Evolutionary conservation across 2,888 invertebrate genomes (phyloP).

Genomic region (Hermaeophaga mercurialis): DNA sequence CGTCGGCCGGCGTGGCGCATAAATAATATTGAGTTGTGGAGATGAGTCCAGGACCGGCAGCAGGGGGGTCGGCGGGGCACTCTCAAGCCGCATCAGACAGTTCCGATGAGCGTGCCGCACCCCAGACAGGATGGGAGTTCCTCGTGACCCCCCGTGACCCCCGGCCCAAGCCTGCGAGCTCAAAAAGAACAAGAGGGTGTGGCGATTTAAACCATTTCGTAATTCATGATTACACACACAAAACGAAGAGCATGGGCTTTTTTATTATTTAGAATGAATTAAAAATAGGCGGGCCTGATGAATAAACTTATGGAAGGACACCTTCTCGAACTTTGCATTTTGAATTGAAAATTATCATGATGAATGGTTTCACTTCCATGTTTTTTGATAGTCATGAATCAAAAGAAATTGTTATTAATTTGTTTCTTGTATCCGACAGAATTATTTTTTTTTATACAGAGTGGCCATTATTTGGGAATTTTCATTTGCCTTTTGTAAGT

Average conservation of each 20-base stretch:
- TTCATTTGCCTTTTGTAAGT: no score
- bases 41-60: conserved; percentile 43
- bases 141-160: conserved; percentile 52
- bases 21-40: conserved; percentile 49
- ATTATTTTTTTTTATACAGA: no score
- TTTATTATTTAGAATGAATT: conserved; percentile 40
- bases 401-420: conserved; percentile 9
- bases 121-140: conserved; percentile 58
- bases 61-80: conserved; percentile 34
- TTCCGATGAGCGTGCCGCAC: conserved; percentile 47
- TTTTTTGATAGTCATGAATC: conserved; percentile 22
- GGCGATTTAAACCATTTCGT: conserved; percentile 49
- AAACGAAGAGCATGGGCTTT: conserved; percentile 35
- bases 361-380: conserved; percentile 24
- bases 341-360: conserved; percentile 27
- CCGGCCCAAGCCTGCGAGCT: conserved; percentile 42
- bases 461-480: no score
- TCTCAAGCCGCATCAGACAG: conserved; percentile 21
- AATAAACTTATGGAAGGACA: conserved; percentile 34
- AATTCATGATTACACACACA: conserved; percentile 47
- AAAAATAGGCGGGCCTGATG: conserved; percentile 38
- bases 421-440: background rate
- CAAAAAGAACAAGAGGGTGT: conserved; percentile 50
- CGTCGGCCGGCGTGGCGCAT: conserved; percentile 25
- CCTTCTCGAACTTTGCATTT: conserved; percentile 26